Evolutionary conservation across 2,797 vertebrate genomes (phyloP), one percentile per base, ranked within the genome.

Genomic region (Pseudochirops cupreus): DNA sequence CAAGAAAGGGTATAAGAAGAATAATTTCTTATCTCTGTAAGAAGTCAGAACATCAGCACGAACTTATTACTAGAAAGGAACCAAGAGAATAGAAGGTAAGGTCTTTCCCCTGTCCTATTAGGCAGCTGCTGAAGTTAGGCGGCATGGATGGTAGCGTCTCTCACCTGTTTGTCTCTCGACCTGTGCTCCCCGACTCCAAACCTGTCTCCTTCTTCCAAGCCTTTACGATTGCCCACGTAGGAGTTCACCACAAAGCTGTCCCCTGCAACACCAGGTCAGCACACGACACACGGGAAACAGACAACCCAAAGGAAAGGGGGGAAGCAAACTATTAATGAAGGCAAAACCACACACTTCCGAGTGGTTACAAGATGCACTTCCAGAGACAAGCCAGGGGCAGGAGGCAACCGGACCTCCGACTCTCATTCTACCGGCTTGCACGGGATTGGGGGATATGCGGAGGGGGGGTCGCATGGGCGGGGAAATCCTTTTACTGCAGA

Each of bases 211-310:
- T 99, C 99, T 98, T 99, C 99, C 96, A 98, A 97, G 98, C 99
- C 99, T 98, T 98, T 98, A 96, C 98, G 97, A 92, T 95, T 91
- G n/a, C 98, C 98, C 87, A 98, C 97, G 97, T 98, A 98, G 46
- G 99, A 98, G 91, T 99, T 99, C 97, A 98, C 99, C 56, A 98
- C 99, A 98, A 99, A 99, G 98, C 99, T 99, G 98, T 99, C 99
- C 96, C 99, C 99, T 99, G 94, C 10, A 92, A 67, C 62, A 52
- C 57, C 93, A 58, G 29, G 29, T 31, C 46, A 29, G 56, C 59
- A 67, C 53, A 6, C 52, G 58, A 56, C 62, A 52, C 28, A 93
- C 91, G 62, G 96, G 94, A 59, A 93, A 55, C 46, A 28, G 54
- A 4, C 89, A 90, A 10, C n/a, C 5, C 16, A 46, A 91, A 92